Evolutionary conservation across 2,797 vertebrate species (phyloP), one percentile per base, ranked within the genome.

Genomic region (Momotus momota): DNA sequence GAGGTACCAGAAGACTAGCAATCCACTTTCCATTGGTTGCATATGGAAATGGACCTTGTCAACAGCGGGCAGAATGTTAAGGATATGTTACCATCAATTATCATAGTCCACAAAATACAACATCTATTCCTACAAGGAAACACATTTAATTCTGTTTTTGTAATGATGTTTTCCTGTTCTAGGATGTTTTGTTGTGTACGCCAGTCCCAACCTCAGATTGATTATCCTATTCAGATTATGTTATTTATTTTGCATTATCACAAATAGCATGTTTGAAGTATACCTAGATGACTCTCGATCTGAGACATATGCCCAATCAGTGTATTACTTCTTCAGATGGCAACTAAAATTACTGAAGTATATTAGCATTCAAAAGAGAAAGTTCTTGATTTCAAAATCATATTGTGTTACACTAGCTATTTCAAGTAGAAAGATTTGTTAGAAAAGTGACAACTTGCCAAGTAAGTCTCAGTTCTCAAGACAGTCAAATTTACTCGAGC

Each of bases 371-470:
- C 80, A 61, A 84, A 91, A 88, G 40, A 65, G 46, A 75, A 93
- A 80, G 77, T 65, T 81, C 66, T 74, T 51, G 18, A 49, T 71
- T 94, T 88, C 73, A 83, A 92, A 94, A 93, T 61, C 69, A 40
- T 84, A 61, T 19, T 33, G 46, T 66, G 35, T 85, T 77, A 69
- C 10, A 85, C 6, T 10, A 94, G 66, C 75, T 78, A 91, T 83
- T 94, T 94, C 73, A 84, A 88, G 73, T 10, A 80, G 41, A 88
- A 86, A 88, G 60, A 86, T 62, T 49, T 92, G 64, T 60, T 94
- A 91, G 57, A 49, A 55, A 95, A 92, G 64, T 73, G 90, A 96
- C 94, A 96, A 92, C 54, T 96, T 94, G 88, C 90, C 86, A 96
- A 94, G 72, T 79, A 92, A 94, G 78, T 71, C 83, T 96, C 88